phyloP scores from a whole-genome alignment of 2,888 invertebrate species.

The Lottia gigantea region DNA sequence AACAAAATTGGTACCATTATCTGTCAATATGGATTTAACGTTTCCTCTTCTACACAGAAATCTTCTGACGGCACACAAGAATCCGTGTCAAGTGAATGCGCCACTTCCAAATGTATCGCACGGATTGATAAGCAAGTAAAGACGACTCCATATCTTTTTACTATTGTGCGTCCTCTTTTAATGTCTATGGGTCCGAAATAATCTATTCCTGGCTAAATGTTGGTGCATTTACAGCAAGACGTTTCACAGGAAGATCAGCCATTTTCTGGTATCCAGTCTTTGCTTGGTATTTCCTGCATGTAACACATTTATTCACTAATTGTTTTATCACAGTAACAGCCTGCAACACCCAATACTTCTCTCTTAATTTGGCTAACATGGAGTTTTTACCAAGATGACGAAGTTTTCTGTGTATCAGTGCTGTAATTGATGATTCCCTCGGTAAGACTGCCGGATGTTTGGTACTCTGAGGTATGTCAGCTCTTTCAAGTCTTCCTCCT shows the following conservation, averaged over 20 bases:
- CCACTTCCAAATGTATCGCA: constrained; percentile 42
- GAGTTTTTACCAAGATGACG: constrained; percentile 37
- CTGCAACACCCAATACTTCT: constrained; percentile 36
- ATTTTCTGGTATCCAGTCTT: constrained; percentile 27
- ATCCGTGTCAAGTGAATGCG: constrained; percentile 41
- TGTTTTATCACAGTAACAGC: constrained; percentile 28
- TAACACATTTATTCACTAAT: constrained; percentile 29
- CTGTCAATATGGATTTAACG: constrained; percentile 34
- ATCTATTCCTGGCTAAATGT: constrained; percentile 44
- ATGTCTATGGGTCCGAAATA: constrained; percentile 46
- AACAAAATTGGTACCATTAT: constrained; percentile 47
- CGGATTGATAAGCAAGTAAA: constrained; percentile 43
- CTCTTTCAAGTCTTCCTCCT: constrained; percentile 28
- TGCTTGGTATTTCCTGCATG: constrained; percentile 23
- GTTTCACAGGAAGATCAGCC: constrained; percentile 39
- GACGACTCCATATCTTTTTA: constrained; percentile 43
- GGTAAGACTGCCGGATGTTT: constrained; percentile 41
- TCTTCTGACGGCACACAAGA: constrained; percentile 37
- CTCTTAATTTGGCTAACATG: constrained; percentile 30
- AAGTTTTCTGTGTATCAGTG: constrained; percentile 26
- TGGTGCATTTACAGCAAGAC: constrained; percentile 31
- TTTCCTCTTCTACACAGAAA: constrained; percentile 40
- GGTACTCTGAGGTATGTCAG: constrained; percentile 14
- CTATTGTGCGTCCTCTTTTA: constrained; percentile 41
- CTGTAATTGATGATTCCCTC: constrained; percentile 31